Evolutionary conservation across 64 coral and sea anemone species (phyloP).

Genomic region (Dendrophyllia cribrosa): DNA sequence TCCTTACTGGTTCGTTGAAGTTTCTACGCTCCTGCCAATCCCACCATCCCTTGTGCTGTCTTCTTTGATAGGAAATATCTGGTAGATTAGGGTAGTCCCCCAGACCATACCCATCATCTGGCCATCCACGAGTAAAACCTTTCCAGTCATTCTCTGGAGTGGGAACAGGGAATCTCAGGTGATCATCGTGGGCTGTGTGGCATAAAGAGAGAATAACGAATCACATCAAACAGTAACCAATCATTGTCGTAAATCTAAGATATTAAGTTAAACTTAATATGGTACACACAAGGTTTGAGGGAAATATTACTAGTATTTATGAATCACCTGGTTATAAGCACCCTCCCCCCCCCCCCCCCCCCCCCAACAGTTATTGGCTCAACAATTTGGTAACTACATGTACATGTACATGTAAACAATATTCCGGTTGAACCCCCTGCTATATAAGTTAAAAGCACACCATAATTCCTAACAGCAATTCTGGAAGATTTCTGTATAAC

Average conservation of each 20-base stretch:
- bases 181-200: conserved; percentile 20
- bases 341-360: no score
- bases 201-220: not conserved
- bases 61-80: conserved; percentile 79
- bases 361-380: no score
- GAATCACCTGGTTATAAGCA: no score
- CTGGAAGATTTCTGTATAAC: no score
- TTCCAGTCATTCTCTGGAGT: conserved; percentile 84
- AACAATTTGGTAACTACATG: no score
- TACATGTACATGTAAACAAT: no score
- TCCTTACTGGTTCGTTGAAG: conserved; percentile 86
- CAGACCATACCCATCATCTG: conserved; percentile 85
- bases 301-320: no score
- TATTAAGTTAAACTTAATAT: not conserved
- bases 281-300: not conserved
- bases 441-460: no score
- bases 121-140: conserved; percentile 74
- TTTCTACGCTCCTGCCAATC: conserved; percentile 96
- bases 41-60: conserved; percentile 87
- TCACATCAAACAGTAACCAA: not conserved
- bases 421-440: no score
- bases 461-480: no score
- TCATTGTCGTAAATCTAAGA: not conserved
- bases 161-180: conserved; percentile 54
- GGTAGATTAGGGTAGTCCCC: conserved; percentile 94